Evolutionary conservation across 1,140 invertebrate species (phyloP), one percentile per base, ranked within the genome.

Genomic region (Teleopsis dalmanni): DNA sequence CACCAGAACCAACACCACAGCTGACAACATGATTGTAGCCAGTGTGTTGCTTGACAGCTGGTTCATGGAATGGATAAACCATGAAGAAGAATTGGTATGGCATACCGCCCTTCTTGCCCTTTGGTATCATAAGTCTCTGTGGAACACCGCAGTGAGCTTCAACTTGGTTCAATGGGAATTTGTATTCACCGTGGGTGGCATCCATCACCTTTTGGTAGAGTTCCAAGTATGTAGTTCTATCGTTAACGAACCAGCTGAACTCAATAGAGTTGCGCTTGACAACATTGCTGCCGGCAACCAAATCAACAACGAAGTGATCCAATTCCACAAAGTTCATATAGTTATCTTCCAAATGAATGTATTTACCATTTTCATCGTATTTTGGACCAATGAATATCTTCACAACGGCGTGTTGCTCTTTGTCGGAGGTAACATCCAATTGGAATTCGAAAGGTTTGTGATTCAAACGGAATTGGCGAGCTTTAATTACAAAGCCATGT

Each of bases 101-200:
- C 60, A 78, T 74, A 52, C 85, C 84, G 49, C 75, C 77, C 50
- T 73, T 70, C 48, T 73, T 78, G 55, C 84, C 85, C 57, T 76
- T 82, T 19, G 85, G 84, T 51, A 88, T 59, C 50, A 85, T 72
- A 22, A 85, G 65, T 43, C 81, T 75, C 22, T 77, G 72, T n/a
- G 82, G 83, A 57, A 80, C 76, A 10, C 76, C 77, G 51, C 74
- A 78, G 45, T 73, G 72, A 19, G 72, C 66, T 52, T 76, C 72
- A 9, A 70, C 71, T 62, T 73, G 73, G 50, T 78, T 72, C 21
- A 73, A 42, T 37, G 70, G 71, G 47, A 77, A 73, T 56, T 78
- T 73, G 47, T 68, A 67, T 38, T 67, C 79, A 4, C 70, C 71
- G 47, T 58, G 62, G 50, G 58, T 56, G 52, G 65, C 65, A 40